Percentiles rank a stretch among this genome's conserved stretches.
Evolutionary conservation across 2,888 invertebrate species (phyloP).

Genomic region (Sesia bembeciformis): DNA sequence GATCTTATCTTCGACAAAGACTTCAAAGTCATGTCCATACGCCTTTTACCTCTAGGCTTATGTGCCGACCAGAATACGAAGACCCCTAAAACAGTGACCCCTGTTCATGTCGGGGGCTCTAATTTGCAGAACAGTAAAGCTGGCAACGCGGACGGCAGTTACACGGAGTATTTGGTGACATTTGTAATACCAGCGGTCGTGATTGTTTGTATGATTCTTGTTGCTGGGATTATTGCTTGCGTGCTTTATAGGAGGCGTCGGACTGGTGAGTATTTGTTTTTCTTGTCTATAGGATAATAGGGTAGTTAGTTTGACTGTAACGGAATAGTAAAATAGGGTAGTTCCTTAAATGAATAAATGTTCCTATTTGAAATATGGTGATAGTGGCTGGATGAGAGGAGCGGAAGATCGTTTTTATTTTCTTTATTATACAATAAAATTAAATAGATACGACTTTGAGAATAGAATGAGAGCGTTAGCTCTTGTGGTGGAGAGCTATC

Average conservation of each 20-base stretch:
- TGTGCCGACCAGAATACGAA: slow-evolving; percentile 70
- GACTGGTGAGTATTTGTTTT: slow-evolving; percentile 78
- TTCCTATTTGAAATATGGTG: no score
- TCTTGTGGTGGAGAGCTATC: no score
- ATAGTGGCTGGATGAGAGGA: no score
- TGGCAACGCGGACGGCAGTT: slow-evolving; percentile 24
- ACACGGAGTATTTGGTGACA: slow-evolving; percentile 80
- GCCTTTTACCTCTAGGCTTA: slow-evolving; percentile 74
- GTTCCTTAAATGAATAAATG: no score
- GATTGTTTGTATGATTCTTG: slow-evolving; percentile 88
- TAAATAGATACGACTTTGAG: no score
- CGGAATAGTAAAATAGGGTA: no score
- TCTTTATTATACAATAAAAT: no score
- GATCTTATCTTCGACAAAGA: slow-evolving; percentile 81
- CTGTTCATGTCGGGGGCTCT: slow-evolving; percentile 26
- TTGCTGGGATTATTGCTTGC: slow-evolving; percentile 91
- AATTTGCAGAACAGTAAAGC: slow-evolving; percentile 42
- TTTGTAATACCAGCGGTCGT: slow-evolving; percentile 93
- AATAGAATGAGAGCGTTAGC: no score
- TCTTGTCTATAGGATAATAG: no score
- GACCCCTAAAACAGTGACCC: slow-evolving; percentile 32
- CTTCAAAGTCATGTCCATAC: slow-evolving; percentile 79
- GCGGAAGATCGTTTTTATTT: no score
- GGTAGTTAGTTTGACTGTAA: no score
- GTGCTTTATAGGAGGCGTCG: slow-evolving; percentile 88